A percentile compares a stretch with the other conserved stretches of the same genome.
These are phyloP conservation scores for Trichomycterus rosablanca DNA, from an alignment of 2,113 vertebrate genomes.

Conservation along the genomic window DNA sequence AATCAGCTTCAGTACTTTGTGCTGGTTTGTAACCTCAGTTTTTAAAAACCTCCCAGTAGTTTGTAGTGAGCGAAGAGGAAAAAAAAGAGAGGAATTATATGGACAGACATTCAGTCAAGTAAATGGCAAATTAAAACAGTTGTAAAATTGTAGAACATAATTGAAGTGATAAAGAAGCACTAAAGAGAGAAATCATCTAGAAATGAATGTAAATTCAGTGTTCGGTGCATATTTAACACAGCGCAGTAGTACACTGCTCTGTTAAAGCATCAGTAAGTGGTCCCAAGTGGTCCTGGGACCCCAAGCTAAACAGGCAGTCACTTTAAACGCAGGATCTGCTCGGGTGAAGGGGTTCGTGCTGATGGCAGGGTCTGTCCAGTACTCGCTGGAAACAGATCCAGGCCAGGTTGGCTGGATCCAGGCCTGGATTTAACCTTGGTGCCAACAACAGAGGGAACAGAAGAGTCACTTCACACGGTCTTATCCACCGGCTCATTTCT, in stretches of 20 bases:
- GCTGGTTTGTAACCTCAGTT: constrained; percentile 28
- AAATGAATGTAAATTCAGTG: too few species aligned
- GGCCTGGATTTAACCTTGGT: constrained; percentile 61
- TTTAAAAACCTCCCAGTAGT: constrained; percentile 10
- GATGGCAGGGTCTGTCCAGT: constrained; percentile 54
- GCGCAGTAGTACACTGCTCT: too few species aligned
- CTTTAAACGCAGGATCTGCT: too few species aligned
- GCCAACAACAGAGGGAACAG: constrained; percentile 40
- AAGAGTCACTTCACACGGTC: constrained; percentile 21
- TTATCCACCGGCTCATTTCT: constrained; percentile 19
- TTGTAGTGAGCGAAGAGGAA: background rate
- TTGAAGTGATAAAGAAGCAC: background rate
- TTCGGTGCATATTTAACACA: too few species aligned
- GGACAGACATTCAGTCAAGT: background rate
- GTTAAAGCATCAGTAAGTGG: too few species aligned
- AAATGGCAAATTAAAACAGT: constrained; percentile 1
- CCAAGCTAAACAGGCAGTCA: too few species aligned
- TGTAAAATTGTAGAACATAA: background rate
- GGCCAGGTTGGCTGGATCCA: constrained; percentile 63
- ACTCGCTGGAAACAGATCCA: constrained; percentile 62
- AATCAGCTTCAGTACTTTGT: constrained; percentile 31
- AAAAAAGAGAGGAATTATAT: background rate
- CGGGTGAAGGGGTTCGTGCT: background rate
- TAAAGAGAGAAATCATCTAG: constrained; percentile 13
- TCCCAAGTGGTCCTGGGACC: too few species aligned